Evolutionary conservation across 2,797 vertebrate genomes (phyloP), one percentile per base, ranked within the genome.

Genomic region (Morelia viridis): DNA sequence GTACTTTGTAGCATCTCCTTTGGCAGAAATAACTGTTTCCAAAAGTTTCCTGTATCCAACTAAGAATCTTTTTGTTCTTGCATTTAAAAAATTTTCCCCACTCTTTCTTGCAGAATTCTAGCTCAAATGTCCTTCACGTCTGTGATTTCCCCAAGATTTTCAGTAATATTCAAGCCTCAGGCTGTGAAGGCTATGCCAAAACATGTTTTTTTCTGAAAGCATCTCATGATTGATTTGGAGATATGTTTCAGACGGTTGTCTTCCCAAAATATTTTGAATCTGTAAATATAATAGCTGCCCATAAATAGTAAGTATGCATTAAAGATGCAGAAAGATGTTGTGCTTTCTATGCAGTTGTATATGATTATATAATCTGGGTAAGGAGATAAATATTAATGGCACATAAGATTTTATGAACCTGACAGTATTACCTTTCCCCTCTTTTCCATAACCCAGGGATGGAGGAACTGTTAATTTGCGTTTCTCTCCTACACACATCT

Each of bases 401-500:
- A 41, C 41, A 41, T 41, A 76, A 41, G 31, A 76, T 76, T 76
- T 80, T 46, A 46, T 80, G 71, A 80, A 46, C 26, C 46, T 41
- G 68, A 28, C 15, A 31, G 2, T 28, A 90, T 96, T 98, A 99
- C 99, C 99, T 99, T 99, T 98, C 92, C 99, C 99, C 96, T 99
- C 99, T 97, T 99, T 99, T 94, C 99, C 99, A 92, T 99, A 99
- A 53, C 96, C 99, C 94, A 99, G 97, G 64, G 98, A 96, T 87
- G 99, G 97, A 93, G 99, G 99, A 92, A 99, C 87, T 31, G 96
- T 98, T 71, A 99, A 96, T 94, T 99, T 99, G 93, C 99, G 97
- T 94, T 98, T 98, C 94, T 99, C 99, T 94, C 99, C 99, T 17
- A 97, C 94, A 96, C 99, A 99, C 99, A 99, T 99, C 91, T 98